Percentiles rank a stretch among this genome's conserved stretches.
Evolutionary conservation across 2,797 vertebrate genomes (phyloP).

Genomic region (Setipinna tenuifilis): DNA sequence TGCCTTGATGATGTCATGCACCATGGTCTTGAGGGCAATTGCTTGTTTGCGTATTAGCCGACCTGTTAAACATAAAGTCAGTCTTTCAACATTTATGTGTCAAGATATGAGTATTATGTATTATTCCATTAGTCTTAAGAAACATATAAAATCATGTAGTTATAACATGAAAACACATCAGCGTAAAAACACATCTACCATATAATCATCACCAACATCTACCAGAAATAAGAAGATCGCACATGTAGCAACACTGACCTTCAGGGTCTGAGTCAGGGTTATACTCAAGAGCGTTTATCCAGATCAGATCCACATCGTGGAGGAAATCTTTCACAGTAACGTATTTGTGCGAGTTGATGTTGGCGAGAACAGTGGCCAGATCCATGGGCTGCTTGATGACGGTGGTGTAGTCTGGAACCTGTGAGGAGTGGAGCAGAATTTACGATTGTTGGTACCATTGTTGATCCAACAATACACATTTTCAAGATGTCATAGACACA

Average conservation of each 20-base stretch:
- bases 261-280: slow-evolving; percentile 90
- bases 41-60: slow-evolving; percentile 93
- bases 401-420: slow-evolving; percentile 92
- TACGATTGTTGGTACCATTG: too few relatives aligned
- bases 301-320: slow-evolving; percentile 91
- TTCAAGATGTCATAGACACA: too few relatives aligned
- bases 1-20: slow-evolving; percentile 89
- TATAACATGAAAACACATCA: not conserved
- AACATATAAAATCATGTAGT: too few relatives aligned
- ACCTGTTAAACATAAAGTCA: slow-evolving; percentile 69
- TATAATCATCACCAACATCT: not conserved
- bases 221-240: not conserved
- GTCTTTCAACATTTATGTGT: too few relatives aligned
- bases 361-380: slow-evolving; percentile 86
- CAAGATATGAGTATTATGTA: too few relatives aligned
- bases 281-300: slow-evolving; percentile 94
- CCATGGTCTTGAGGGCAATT: slow-evolving; percentile 87
- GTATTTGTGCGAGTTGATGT: slow-evolving; percentile 90
- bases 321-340: slow-evolving; percentile 86
- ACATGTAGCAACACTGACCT: slow-evolving; percentile 69
- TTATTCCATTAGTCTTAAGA: not conserved
- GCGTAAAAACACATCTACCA: not conserved
- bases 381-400: slow-evolving; percentile 96
- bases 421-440: not conserved
- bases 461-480: too few relatives aligned